Evolutionary conservation across 2,113 vertebrate species (phyloP), one percentile per base, ranked within the genome.

Genomic region (Lathamus discolor): DNA sequence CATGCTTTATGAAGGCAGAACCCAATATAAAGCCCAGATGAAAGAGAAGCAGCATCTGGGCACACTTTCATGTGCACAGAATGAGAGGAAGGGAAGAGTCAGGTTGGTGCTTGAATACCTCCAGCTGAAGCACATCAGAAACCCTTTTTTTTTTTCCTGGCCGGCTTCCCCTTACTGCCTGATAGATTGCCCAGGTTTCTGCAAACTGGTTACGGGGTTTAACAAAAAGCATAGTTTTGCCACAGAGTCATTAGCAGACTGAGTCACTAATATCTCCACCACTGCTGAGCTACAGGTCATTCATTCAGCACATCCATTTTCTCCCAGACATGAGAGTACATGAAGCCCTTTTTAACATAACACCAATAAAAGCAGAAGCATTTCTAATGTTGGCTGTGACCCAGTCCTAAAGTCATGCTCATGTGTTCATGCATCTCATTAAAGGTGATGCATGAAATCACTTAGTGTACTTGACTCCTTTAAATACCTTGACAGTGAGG

Each of bases 361-460:
- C 57, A 61, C 24, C 64, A 80, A 75, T n/a, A 88, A 94, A 94
- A 93, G 66, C 73, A 68, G 80, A 80, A 35, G 52, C 62, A 76
- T 86, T 94, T 88, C 80, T 92, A 66, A 69, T 25, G 66, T 73
- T 91, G 90, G 88, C 88, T 88, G 67, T 2, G 6, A 77, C 94
- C 79, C 79, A 92, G 87, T 77, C 92, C 88, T 82, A 64, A 43
- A 68, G 80, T 69, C 73, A 81, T 23, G 64, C 72, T 96, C 48
- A 39, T 61, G 92, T 39, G 55, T 86, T 90, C 0, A 0, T 83
- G 69, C 49, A 86, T 93, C 94, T 95, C 81, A 88, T 94, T 96
- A 92, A 88, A 93, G 67, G 70, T 92, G 83, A 95, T 76, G 68
- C 81, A 96, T 89, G 77, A 95, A 87, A 93, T 92, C 77, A 91